Conservation (phyloP, 2,888 invertebrate genomes). For the Drosophila recens region DNA sequence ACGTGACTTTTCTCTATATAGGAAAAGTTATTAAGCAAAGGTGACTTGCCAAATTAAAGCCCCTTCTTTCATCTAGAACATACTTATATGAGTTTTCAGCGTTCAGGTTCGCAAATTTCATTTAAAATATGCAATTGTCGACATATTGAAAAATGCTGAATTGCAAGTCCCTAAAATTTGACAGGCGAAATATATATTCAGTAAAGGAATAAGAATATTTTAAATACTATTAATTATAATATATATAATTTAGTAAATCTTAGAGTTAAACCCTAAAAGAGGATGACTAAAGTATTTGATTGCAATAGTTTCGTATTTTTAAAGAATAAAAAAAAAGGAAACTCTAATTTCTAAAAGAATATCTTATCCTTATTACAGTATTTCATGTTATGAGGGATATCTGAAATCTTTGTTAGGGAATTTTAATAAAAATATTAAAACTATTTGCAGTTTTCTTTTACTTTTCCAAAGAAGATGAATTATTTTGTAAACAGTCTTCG, state of each 20-base stretch:
- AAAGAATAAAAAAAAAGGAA: too few relatives aligned
- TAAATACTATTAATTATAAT: background rate
- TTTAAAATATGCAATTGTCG: constrained; percentile 8
- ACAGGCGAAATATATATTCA: background rate
- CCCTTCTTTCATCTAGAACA: background rate
- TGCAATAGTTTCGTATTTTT: too few relatives aligned
- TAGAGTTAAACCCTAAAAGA: too few relatives aligned
- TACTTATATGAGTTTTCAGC: constrained; percentile 12
- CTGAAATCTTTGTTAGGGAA: too few relatives aligned
- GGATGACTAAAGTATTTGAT: too few relatives aligned
- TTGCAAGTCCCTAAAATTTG: constrained; percentile 38
- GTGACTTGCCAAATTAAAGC: constrained; percentile 49
- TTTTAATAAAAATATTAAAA: too few relatives aligned
- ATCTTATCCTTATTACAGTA: too few relatives aligned
- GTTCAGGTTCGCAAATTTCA: constrained; percentile 9
- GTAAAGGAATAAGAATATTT: background rate
- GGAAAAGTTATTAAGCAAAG: constrained; percentile 47
- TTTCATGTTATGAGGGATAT: too few relatives aligned
- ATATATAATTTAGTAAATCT: too few relatives aligned
- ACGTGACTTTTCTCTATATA: constrained; percentile 32
- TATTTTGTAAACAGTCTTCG: background rate
- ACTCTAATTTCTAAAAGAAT: too few relatives aligned
- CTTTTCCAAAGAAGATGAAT: background rate
- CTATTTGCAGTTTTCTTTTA: background rate
- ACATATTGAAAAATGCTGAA: constrained; percentile 44